Evolutionary conservation across 2,888 invertebrate species (phyloP).

Genomic region (Oscheius onirici): DNA sequence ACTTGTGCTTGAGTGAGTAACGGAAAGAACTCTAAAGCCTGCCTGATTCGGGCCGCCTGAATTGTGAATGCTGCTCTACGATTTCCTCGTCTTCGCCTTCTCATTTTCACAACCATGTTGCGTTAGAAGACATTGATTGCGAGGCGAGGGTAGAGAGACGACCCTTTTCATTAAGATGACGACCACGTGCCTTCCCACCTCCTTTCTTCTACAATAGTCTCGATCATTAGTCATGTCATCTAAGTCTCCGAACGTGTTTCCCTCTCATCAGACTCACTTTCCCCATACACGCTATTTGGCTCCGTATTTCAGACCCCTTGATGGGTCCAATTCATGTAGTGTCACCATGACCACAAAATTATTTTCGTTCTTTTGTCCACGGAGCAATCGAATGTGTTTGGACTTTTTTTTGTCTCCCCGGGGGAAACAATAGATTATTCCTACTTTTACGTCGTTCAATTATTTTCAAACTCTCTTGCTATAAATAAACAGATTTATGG

Average conservation of each 20-base stretch:
- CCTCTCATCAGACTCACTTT: neutral
- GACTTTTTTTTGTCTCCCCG: neutral
- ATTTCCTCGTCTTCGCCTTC: constrained; percentile 23
- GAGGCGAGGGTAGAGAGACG: neutral
- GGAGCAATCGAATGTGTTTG: neutral
- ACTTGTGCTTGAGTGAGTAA: no score
- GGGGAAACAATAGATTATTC: constrained; percentile 18
- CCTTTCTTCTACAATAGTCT: neutral
- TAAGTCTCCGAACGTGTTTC: neutral
- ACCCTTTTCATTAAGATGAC: constrained; percentile 29
- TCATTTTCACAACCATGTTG: constrained; percentile 26
- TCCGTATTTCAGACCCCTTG: neutral
- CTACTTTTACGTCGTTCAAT: neutral
- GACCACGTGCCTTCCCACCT: constrained; percentile 14
- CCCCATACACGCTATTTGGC: neutral
- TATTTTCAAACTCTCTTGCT: neutral
- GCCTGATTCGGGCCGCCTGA: neutral
- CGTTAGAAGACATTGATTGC: constrained; percentile 28
- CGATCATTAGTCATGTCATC: neutral
- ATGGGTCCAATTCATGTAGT: neutral
- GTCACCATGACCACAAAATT: neutral
- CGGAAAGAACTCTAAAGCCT: no score
- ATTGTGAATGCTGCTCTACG: constrained; percentile 20
- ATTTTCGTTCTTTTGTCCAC: no score
- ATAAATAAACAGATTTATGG: neutral